A percentile compares a stretch with the other conserved stretches of the same genome.
Evolutionary conservation across 2,797 vertebrate genomes (phyloP).

Genomic region (Cynopterus sphinx): DNA sequence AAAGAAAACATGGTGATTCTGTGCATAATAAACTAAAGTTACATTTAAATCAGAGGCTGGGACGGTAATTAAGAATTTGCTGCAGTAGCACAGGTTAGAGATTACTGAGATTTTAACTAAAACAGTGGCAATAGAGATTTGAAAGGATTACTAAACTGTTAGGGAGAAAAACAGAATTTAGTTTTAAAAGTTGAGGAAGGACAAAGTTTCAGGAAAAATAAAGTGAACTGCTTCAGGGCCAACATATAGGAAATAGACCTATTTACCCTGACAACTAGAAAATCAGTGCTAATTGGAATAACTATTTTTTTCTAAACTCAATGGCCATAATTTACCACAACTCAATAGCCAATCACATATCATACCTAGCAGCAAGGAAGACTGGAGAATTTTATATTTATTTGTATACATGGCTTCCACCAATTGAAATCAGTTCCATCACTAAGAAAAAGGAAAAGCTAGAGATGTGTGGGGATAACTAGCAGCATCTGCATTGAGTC

Average conservation of each 20-base stretch:
- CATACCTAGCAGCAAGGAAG: background rate
- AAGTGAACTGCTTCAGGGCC: background rate
- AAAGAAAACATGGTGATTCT: background rate
- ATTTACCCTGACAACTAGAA: background rate
- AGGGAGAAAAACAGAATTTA: background rate
- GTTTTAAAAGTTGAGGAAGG: background rate
- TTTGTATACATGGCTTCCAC: background rate
- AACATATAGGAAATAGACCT: background rate
- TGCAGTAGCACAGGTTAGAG: background rate
- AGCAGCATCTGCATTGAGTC: background rate
- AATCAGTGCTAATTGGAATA: background rate
- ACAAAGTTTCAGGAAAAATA: background rate
- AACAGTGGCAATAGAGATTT: background rate
- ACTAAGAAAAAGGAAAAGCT: background rate
- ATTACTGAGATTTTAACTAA: background rate
- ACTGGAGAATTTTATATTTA: background rate
- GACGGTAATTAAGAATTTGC: background rate
- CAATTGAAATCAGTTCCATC: background rate
- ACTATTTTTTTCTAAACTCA: background rate
- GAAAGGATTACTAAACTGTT: background rate
- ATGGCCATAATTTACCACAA: background rate
- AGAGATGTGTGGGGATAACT: no score
- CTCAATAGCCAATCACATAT: background rate
- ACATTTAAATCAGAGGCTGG: background rate
- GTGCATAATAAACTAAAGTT: background rate